Conservation (phyloP, 2,797 vertebrate genomes). For the Alosa sapidissima region DNA sequence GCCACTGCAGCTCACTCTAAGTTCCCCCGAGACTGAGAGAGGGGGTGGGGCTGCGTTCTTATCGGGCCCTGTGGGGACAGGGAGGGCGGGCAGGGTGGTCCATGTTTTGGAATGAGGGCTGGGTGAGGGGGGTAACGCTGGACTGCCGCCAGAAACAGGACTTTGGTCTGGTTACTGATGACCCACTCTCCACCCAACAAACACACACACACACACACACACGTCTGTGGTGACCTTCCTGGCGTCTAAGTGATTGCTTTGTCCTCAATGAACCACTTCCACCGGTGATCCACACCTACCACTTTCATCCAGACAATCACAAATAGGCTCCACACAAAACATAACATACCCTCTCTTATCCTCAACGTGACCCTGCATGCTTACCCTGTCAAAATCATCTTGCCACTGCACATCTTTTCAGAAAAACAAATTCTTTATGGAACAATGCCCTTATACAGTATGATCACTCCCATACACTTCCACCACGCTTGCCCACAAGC, state of each 20-base stretch:
- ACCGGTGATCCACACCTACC: neutral
- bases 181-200: constrained; percentile 29
- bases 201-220: constrained; percentile 19
- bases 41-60: constrained; percentile 35
- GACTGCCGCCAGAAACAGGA: constrained; percentile 34
- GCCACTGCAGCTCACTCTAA: constrained; percentile 55
- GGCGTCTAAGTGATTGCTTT: constrained; percentile 40
- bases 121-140: constrained; percentile 30
- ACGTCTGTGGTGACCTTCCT: constrained; percentile 32
- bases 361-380: neutral
- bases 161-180: constrained; percentile 24
- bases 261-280: constrained; percentile 9
- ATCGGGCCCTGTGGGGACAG: constrained; percentile 32
- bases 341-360: neutral
- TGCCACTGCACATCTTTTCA: neutral
- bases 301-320: neutral
- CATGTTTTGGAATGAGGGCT: neutral
- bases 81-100: neutral
- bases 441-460: neutral
- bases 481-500: neutral
- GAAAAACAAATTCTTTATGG: neutral
- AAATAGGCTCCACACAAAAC: neutral
- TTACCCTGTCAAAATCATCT: neutral
- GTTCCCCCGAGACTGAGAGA: constrained; percentile 53
- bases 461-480: neutral